Base-by-base conservation (phyloP, 2,113 vertebrate species). In the Apistogramma diplotaenia region DNA sequence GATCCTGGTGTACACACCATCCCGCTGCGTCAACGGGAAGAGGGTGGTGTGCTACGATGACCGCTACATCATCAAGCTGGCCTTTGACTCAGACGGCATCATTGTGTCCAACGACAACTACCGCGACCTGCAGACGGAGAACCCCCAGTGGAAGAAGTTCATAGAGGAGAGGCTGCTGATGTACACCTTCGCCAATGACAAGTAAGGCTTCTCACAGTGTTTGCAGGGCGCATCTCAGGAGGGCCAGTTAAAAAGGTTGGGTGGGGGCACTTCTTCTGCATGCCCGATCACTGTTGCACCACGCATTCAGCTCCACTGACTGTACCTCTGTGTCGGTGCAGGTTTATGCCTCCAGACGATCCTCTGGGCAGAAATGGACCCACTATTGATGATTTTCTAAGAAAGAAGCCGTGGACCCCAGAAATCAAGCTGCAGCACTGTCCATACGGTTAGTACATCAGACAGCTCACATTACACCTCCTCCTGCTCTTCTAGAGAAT, bases 271-370 rank as follows among this genome's bases (percentile, higher is more conserved):
- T 65, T 65, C 35, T 65, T 65, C 25, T 43, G 35, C 35, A 25
- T 65, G 35, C 35, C 61, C 43, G 35, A 65, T 65, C 43, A 29
- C 23, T 49, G 10, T 51, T 51, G 65, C 25, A 51, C 25, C 10
- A 31, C 29, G 16, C 49, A 27, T 70, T 70, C 65, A 51, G 25
- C 25, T 19, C 54, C 23, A 16, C 46, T 56, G 5, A 51, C 37
- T 29, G 19, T 18, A 12, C 49, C 8, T 23, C 5, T 76, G 31
- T 62, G 33, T 18, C 27, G 87, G 3, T 87, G 65, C 85, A 98
- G 97, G 91, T 98, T 98, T 89, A 97, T 98, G 97, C 97, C 97
- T 89, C 97, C 97, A 0, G 97, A 98, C n/a, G 97, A 98, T 72
- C 97, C 97, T 0, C 78, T 98, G 84, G 97, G 97, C 21, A 95